Evolutionary conservation across 2,113 vertebrate species (phyloP).

Genomic region (Rhea pennata): DNA sequence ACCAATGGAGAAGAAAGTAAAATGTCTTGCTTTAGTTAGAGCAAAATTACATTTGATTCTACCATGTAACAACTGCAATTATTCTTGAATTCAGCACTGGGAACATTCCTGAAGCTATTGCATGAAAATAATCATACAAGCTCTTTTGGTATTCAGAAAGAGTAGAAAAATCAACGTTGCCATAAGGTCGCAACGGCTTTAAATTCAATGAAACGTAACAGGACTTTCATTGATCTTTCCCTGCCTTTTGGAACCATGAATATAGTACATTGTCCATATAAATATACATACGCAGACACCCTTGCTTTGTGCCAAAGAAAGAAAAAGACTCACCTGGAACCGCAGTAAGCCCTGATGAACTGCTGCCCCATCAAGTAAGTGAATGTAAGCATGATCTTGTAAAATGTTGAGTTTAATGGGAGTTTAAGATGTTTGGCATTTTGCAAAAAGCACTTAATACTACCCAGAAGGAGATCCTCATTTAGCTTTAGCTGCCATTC

Average conservation of each 20-base stretch:
- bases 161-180: neutral
- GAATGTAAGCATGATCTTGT: neutral
- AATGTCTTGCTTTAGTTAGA: neutral
- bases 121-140: constrained; percentile 32
- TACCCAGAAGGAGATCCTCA: neutral
- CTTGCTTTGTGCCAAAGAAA: neutral
- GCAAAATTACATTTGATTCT: constrained; percentile 40
- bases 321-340: neutral
- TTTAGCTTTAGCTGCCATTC: constrained; percentile 1
- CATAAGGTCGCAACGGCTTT: neutral
- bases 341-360: neutral
- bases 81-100: constrained; percentile 13
- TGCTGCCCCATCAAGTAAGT: neutral
- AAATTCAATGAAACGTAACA: neutral
- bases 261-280: neutral
- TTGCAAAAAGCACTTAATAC: neutral
- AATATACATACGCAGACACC: neutral
- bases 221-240: neutral
- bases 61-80: neutral
- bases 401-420: neutral
- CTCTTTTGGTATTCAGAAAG: constrained; percentile 16
- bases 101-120: constrained; percentile 45
- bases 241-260: neutral
- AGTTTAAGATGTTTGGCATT: neutral
- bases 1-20: constrained; percentile 9